phyloP scores from a whole-genome alignment of 2,113 vertebrate genomes.

The Peromyscus californicus region DNA sequence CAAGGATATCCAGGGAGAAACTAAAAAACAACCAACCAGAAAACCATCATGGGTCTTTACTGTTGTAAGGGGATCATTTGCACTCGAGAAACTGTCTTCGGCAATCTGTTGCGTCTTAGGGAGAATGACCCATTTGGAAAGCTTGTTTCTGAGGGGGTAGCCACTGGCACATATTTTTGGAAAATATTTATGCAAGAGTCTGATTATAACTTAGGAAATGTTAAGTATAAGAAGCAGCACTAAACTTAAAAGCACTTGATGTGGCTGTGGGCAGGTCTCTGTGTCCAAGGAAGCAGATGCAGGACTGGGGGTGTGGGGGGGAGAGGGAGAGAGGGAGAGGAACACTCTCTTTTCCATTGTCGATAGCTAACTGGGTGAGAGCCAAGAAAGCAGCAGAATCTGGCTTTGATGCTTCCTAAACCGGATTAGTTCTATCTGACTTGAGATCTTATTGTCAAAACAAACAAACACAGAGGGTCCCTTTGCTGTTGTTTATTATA shows the following conservation, averaged over 20 bases:
- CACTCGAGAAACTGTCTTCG: neutral
- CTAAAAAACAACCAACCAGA: neutral
- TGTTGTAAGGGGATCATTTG: neutral
- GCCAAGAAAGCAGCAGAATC: constrained; percentile 13
- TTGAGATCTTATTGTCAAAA: constrained; percentile 54
- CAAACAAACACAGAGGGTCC: neutral
- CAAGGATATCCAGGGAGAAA: neutral
- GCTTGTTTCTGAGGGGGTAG: constrained; percentile 36
- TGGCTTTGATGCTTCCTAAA: neutral
- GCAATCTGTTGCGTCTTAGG: neutral
- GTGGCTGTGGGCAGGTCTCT: constrained; percentile 66
- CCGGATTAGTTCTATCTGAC: neutral
- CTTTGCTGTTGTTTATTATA: constrained; percentile 19
- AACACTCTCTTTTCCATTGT: constrained; percentile 68
- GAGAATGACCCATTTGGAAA: constrained; percentile 49
- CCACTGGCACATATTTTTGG: constrained; percentile 72
- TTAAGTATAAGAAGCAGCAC: constrained; percentile 54
- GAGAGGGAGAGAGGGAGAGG: neutral
- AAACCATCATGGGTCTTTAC: neutral
- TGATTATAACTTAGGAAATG: constrained; percentile 79
- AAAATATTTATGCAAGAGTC: constrained; percentile 59
- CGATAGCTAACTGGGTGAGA: neutral
- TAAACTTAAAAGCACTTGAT: constrained; percentile 69
- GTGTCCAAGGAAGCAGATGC: neutral
- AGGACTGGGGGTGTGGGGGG: neutral